These are phyloP conservation scores for Drosophila mettleri DNA, from an alignment of 2,888 invertebrate genomes.

Conservation along the genomic window DNA sequence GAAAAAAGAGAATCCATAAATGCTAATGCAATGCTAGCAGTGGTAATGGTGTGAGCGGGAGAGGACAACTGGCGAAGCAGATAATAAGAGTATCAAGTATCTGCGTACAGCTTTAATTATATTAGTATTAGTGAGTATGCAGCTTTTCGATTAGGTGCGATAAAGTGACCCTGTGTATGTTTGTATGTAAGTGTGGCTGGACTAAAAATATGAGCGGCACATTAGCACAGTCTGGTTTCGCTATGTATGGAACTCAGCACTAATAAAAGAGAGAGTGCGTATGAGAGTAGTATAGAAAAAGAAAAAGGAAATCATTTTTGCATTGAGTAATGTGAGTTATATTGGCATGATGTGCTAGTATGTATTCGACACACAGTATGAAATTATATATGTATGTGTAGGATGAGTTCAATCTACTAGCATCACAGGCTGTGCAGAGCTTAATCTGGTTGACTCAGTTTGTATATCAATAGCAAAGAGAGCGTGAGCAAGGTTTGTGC, in stretches of 20 bases:
- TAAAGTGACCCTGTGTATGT: neutral
- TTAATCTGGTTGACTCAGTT: too few species aligned
- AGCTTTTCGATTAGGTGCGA: neutral
- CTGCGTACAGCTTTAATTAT: neutral
- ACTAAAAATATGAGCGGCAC: too few species aligned
- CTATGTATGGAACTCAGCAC: too few species aligned
- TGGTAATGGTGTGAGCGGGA: neutral
- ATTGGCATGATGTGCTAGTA: neutral
- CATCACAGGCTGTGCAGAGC: too few species aligned
- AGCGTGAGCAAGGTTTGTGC: neutral
- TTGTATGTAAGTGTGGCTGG: neutral
- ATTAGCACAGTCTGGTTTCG: too few species aligned
- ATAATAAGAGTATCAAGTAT: neutral
- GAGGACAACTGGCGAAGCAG: neutral
- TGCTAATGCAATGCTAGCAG: neutral
- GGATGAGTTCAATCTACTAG: too few species aligned
- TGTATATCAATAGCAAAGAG: neutral
- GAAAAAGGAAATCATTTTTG: neutral
- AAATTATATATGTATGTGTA: too few species aligned
- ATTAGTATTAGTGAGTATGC: neutral
- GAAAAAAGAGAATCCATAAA: too few species aligned
- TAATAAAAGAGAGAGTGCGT: too few species aligned
- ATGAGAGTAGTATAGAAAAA: neutral
- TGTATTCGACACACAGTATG: too few species aligned
- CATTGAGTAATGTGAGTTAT: neutral